Evolutionary conservation across 2,888 invertebrate genomes (phyloP), one percentile per base, ranked within the genome.

Genomic region (Sinodicranocentrus sp.): DNA sequence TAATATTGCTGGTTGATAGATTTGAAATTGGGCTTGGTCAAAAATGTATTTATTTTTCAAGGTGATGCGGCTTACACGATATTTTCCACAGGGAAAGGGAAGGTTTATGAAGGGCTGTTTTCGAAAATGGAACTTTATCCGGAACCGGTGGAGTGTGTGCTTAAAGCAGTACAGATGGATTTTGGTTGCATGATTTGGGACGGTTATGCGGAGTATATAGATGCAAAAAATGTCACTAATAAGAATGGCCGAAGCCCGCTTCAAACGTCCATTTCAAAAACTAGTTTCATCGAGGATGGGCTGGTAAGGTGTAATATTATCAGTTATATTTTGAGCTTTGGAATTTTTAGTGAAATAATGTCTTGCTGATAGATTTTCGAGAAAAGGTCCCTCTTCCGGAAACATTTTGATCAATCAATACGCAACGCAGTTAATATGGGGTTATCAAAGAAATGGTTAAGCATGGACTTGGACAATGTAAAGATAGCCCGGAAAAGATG

Each of bases 31-130:
- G n/a, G n/a, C n/a, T n/a, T n/a, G n/a, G n/a, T n/a, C n/a, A n/a
- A n/a, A n/a, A n/a, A n/a, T n/a, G n/a, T n/a, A n/a, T 6, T 33
- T 33, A 6, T 33, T 33, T 33, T 10, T 33, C 33, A 33, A 48
- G 77, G 77, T 10, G 86, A 85, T n/a, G 82, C 85, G 2, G 82
- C 82, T 0, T 76, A 82, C 44, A 68, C 73, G 19, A 76, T 75
- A n/a, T 82, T 82, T 21, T 33, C 65, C 26, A 5, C 25, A 25
- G 76, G 75, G 2, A 26, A 17, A 15, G 67, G 75, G 1, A 44
- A 26, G 10, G 75, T 82, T n/a, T 82, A 82, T 17, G 54, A 75
- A 59, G 65, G 48, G n/a, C 33, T 82, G 0, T 82, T 82, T 63
- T 26, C n/a, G 10, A 59, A 57, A 63, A 57, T 82, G 73, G 61